phyloP scores from a whole-genome alignment of 2,888 invertebrate genomes.

The Homarus gammarus region DNA sequence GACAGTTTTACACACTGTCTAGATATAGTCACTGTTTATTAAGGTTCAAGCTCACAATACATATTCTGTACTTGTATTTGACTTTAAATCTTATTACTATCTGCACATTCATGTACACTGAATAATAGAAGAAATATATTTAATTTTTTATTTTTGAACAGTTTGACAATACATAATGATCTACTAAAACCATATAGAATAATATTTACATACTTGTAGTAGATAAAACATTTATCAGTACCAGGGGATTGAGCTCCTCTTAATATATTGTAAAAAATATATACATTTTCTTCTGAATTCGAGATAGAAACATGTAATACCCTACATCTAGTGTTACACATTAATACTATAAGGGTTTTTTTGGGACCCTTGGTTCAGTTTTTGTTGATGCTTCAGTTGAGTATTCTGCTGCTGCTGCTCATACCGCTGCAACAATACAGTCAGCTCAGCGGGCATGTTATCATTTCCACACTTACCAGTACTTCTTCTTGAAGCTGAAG shows the following conservation, averaged over 20 bases:
- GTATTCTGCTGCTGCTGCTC: constrained; percentile 19
- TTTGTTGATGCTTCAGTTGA: background rate
- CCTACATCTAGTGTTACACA: constrained; percentile 4
- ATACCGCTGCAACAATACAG: constrained; percentile 32
- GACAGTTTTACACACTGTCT: too few species aligned
- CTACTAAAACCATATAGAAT: too few species aligned
- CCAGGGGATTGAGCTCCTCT: background rate
- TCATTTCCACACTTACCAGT: background rate
- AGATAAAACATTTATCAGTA: background rate
- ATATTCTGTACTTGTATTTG: too few species aligned
- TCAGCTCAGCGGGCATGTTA: constrained; percentile 21
- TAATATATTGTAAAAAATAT: background rate
- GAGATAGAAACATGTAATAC: background rate
- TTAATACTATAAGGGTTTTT: constrained; percentile 53
- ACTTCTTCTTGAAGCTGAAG: background rate
- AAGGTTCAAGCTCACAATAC: too few species aligned
- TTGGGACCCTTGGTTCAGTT: background rate
- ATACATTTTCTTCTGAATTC: background rate
- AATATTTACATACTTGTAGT: background rate
- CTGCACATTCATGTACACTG: too few species aligned
- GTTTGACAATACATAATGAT: too few species aligned
- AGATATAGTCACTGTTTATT: too few species aligned
- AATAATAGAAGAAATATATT: too few species aligned
- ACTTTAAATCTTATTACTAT: too few species aligned
- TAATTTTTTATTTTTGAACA: too few species aligned